phyloP scores from a whole-genome alignment of 30 jellyfish, hydroid and myxozoan species.

The Cassiopea andromeda region DNA sequence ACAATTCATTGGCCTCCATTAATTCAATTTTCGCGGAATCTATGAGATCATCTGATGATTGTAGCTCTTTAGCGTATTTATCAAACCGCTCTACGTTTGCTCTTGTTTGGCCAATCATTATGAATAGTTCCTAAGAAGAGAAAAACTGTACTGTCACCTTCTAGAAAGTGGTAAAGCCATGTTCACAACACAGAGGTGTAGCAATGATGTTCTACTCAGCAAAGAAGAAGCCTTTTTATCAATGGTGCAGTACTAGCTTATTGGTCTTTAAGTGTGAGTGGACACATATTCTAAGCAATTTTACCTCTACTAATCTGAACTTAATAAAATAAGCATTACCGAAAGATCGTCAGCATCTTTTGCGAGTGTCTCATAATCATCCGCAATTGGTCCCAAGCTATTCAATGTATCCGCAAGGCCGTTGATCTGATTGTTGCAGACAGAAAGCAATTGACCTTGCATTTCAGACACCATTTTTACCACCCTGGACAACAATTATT shows the following conservation, averaged over 20 bases:
- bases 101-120: conserved; percentile 70
- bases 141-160: no score
- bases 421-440: conserved; percentile 32
- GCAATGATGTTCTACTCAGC: no score
- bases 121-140: conserved; percentile 35
- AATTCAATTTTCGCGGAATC: conserved; percentile 41
- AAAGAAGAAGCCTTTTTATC: no score
- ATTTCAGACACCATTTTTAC: conserved; percentile 30
- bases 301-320: not conserved
- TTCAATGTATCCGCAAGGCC: conserved; percentile 31
- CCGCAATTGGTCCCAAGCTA: conserved; percentile 54
- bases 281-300: not conserved
- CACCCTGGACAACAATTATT: conserved; percentile 17
- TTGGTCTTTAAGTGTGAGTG: no score
- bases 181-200: no score
- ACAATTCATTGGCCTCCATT: conserved; percentile 53
- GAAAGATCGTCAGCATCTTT: conserved; percentile 66
- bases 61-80: conserved; percentile 57
- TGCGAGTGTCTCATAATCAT: conserved; percentile 63
- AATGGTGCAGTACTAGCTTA: no score
- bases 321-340: not conserved
- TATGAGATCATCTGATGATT: conserved; percentile 36
- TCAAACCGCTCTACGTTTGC: conserved; percentile 48
- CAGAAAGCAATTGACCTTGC: conserved; percentile 62
- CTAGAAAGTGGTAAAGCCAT: no score